These are phyloP conservation scores for Tringa solitaria DNA, from an alignment of 2,113 vertebrate genomes.

Conservation along the genomic window DNA sequence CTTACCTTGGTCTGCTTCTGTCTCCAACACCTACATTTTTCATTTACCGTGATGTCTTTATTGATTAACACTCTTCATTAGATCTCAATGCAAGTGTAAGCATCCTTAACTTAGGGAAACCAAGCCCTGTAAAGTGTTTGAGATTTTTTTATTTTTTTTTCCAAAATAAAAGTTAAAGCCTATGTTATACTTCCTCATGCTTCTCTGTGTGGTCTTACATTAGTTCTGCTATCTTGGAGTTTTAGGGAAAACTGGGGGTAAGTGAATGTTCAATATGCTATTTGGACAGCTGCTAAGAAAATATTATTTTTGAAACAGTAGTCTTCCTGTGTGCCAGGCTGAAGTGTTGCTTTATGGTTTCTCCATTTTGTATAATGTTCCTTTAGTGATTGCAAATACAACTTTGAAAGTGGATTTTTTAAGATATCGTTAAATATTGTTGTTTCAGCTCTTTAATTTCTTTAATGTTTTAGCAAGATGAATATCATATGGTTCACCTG, in stretches of 20 bases:
- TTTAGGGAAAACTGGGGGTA: neutral
- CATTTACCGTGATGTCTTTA: neutral
- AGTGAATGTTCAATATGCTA: neutral
- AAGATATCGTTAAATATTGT: neutral
- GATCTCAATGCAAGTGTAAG: neutral
- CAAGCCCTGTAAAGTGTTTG: neutral
- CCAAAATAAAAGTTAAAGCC: neutral
- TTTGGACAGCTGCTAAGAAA: neutral
- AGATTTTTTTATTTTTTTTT: neutral
- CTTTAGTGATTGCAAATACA: neutral
- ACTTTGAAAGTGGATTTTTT: neutral
- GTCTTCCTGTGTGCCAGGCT: neutral
- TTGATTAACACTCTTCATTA: neutral
- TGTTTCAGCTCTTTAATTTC: constrained; percentile 50
- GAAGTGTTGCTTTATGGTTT: neutral
- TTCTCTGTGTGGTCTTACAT: neutral
- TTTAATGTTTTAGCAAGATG: constrained; percentile 82
- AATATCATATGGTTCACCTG: constrained; percentile 85
- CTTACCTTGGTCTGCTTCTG: neutral
- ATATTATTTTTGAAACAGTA: neutral
- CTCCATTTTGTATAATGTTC: neutral
- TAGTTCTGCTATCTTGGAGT: neutral
- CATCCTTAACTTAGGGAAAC: neutral
- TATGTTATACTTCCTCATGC: neutral
- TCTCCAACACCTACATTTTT: neutral